Conservation (phyloP, 2,797 vertebrate species). For the Clarias fuscus region DNA sequence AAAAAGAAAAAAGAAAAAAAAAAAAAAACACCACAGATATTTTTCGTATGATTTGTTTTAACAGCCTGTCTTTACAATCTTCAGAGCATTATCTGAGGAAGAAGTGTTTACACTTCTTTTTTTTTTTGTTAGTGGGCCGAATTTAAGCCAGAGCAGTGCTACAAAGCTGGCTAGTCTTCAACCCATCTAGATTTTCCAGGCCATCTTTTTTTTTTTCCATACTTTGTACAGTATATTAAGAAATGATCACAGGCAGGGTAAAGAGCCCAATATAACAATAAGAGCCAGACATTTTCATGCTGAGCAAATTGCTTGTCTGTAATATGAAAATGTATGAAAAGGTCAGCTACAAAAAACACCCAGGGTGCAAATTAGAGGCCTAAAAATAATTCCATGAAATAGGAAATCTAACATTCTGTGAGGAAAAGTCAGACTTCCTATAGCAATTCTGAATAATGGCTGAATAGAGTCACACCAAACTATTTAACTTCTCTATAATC, state of each 20-base stretch:
- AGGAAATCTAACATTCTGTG: constrained; percentile 1
- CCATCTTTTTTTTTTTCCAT: background rate
- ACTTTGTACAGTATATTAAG: background rate
- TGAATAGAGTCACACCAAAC: background rate
- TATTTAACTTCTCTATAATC: background rate
- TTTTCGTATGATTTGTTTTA: background rate
- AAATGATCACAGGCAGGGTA: constrained; percentile 5
- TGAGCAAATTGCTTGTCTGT: constrained; percentile 18
- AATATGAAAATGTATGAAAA: constrained; percentile 27
- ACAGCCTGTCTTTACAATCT: background rate
- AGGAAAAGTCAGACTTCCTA: background rate
- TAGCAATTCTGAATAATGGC: background rate
- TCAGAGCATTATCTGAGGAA: background rate
- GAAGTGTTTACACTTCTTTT: background rate
- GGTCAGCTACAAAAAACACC: constrained; percentile 30
- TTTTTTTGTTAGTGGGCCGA: background rate
- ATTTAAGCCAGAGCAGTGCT: background rate
- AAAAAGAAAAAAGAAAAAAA: background rate
- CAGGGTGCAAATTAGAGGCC: constrained; percentile 21
- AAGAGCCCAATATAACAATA: constrained; percentile 13
- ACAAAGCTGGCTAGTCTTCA: constrained; percentile 3
- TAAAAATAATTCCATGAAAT: constrained; percentile 26
- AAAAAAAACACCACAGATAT: background rate
- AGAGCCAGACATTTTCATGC: constrained; percentile 4
- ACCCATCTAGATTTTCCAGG: background rate